These are phyloP conservation scores for Cervus canadensis DNA, from an alignment of 2,113 vertebrate species.

Conservation along the genomic window DNA sequence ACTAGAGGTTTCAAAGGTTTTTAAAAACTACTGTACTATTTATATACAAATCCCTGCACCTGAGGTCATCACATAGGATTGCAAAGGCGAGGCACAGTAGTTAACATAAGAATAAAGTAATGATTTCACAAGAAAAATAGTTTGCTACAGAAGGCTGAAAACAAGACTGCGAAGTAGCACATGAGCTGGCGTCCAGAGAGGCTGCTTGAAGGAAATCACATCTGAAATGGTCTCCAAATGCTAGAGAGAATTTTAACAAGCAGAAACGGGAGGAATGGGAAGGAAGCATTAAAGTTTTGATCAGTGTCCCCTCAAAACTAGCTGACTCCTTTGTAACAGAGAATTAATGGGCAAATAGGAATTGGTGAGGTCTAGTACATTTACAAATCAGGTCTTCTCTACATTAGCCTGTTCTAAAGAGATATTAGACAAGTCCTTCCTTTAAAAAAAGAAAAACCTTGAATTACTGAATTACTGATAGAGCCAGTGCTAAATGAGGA, in stretches of 20 bases:
- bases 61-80: neutral
- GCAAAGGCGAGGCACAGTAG: neutral
- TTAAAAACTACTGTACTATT: neutral
- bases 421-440: neutral
- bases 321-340: neutral
- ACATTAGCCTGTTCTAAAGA: neutral
- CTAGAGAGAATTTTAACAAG: slow-evolving; percentile 20
- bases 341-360: neutral
- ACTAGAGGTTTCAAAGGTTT: neutral
- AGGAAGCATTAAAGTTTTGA: neutral
- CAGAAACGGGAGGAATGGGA: neutral
- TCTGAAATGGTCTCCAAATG: neutral
- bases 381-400: neutral
- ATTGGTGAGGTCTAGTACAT: neutral
- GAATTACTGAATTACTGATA: neutral
- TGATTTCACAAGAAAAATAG: neutral
- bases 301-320: neutral
- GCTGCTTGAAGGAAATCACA: neutral
- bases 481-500: neutral
- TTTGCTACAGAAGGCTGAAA: neutral
- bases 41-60: neutral
- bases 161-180: neutral
- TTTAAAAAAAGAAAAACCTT: neutral
- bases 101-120: neutral
- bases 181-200: neutral